Evolutionary conservation across 2,113 vertebrate genomes (phyloP).

Genomic region (Neomonachus schauinslandi): DNA sequence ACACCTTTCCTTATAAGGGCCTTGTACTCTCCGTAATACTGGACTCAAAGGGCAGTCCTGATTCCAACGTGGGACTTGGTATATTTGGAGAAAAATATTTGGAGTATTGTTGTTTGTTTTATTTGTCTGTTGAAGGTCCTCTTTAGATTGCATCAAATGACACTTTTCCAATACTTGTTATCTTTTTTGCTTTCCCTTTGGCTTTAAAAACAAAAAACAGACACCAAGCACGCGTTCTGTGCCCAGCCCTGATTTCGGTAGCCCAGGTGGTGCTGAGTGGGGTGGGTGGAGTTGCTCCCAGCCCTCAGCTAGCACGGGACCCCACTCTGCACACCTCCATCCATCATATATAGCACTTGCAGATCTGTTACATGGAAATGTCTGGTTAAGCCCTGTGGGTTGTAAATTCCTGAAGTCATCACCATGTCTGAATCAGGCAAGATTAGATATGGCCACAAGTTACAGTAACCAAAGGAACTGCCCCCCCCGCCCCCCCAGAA

Average conservation of each 20-base stretch:
- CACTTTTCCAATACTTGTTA: not conserved
- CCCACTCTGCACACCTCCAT: not conserved
- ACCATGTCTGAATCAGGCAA: not conserved
- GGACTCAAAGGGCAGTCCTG: not conserved
- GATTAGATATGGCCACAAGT: not conserved
- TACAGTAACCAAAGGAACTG: not conserved
- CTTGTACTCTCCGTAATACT: not conserved
- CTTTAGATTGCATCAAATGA: not conserved
- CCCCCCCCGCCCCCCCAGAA: no score
- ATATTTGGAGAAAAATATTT: not conserved
- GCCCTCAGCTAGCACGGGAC: rapidly evolving
- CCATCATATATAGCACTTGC: rapidly evolving
- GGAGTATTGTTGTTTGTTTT: not conserved
- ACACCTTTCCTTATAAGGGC: not conserved
- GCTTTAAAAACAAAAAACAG: not conserved
- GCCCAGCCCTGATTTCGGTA: not conserved
- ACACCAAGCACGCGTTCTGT: not conserved
- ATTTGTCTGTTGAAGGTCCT: not conserved
- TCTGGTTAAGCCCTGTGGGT: not conserved
- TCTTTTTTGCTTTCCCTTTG: not conserved
- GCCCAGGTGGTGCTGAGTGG: not conserved
- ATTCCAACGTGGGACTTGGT: not conserved
- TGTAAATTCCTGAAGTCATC: not conserved
- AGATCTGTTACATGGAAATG: not conserved
- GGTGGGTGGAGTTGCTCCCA: no score